phyloP scores from a whole-genome alignment of 2,888 invertebrate genomes.

The Reticulitermes lucifugus region DNA sequence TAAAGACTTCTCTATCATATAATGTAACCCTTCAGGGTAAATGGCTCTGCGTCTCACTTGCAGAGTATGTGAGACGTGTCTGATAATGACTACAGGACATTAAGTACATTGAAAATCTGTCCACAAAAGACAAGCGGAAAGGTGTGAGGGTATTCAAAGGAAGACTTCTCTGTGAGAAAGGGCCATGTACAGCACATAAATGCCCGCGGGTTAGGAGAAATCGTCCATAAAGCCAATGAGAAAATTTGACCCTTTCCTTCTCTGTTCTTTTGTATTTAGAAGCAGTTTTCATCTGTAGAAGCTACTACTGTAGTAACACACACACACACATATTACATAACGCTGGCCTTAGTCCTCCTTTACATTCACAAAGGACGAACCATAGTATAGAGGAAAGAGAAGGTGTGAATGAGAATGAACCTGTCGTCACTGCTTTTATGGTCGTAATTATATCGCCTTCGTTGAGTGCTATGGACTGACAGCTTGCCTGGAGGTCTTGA shows the following conservation, averaged over 20 bases:
- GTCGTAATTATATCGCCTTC: constrained; percentile 18
- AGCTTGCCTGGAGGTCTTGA: constrained; percentile 13
- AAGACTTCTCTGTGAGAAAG: background rate
- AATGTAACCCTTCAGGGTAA: background rate
- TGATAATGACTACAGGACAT: background rate
- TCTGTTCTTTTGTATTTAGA: constrained; percentile 6
- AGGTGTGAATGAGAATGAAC: background rate
- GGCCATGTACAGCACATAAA: background rate
- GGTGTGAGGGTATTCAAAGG: background rate
- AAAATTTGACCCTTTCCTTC: background rate
- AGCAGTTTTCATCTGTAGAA: background rate
- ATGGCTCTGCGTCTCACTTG: background rate
- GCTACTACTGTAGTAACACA: background rate
- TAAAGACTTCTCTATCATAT: too few relatives aligned
- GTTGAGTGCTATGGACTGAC: constrained; percentile 4
- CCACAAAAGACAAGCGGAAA: background rate
- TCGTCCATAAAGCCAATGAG: constrained; percentile 17
- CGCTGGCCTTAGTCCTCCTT: background rate
- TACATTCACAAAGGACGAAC: background rate
- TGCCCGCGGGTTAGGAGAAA: background rate
- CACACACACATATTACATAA: background rate
- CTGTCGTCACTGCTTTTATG: constrained; percentile 4
- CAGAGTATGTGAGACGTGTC: background rate
- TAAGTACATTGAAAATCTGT: background rate
- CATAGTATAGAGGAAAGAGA: background rate